Base-by-base conservation (phyloP, 1,140 invertebrate genomes). In the Leptinotarsa undecemlineata region DNA sequence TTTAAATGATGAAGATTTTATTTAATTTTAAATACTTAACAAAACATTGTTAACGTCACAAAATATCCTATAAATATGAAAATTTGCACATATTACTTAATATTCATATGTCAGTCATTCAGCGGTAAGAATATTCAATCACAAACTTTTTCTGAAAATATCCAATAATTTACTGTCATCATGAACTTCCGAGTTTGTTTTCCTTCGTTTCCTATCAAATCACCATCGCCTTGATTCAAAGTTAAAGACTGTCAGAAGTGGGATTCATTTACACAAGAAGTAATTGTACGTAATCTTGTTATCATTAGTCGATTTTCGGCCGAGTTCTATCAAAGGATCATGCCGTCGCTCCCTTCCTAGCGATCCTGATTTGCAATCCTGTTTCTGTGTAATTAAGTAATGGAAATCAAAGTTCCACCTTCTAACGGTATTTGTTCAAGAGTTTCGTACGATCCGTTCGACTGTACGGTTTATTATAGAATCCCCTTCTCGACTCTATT, bases 231-330 rank as follows among this genome's bases (percentile, higher is more conserved):
- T 69, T 48, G 68, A 69, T 51, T 20, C 68, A 48, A 69, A 69
- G 42, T 69, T 69, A 23, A 69, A 69, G 20, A 21, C 63, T 33
- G 60, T 23, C 20, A 33, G 26, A 33, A 23, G 20, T 23, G 14
- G 5, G 26, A 64, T 64, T 64, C 20, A 83, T 83, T 83, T 83
- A 75, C 77, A 77, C 80, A 81, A 80, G 81, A 82, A 81, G 80
- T 82, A 83, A 83, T 83, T 83, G 81, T 81, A 83, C 82, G 77
- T 83, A 83, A 83, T 79, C 80, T 81, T 77, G 81, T 83, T 83
- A 83, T 82, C 82, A 82, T 83, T 83, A 83, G 79, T 77, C 75
- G 77, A 81, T 78, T 76, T 81, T 75, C 70, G 62, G 66, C 74
- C 42, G 72, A 77, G 60, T 64, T 61, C 71, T 71, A 79, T 81